Evolutionary conservation across 1,140 invertebrate genomes (phyloP).

Genomic region (Apocrypta bakeri): DNA sequence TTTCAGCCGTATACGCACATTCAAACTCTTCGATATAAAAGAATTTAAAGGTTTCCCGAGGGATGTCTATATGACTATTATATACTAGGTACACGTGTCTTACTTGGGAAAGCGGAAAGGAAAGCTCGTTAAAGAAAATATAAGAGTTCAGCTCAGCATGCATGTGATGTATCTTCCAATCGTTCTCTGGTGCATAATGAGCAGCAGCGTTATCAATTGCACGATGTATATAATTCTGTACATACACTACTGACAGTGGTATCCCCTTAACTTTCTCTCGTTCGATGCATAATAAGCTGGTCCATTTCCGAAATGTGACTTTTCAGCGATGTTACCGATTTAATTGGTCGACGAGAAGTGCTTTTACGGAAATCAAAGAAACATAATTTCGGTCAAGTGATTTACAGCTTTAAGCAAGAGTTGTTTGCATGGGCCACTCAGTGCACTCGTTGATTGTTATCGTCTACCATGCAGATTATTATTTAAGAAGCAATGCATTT

Average conservation of each 20-base stretch:
- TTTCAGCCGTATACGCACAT: background rate
- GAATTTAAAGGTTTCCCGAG: constrained; percentile 6
- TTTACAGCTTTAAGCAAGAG: no score
- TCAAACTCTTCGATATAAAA: background rate
- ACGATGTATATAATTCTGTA: background rate
- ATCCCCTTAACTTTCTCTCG: no score
- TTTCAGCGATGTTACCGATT: background rate
- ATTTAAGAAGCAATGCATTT: background rate
- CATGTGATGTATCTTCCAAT: background rate
- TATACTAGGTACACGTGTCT: constrained; percentile 10
- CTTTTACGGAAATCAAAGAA: background rate
- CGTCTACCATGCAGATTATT: background rate
- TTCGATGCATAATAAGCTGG: background rate
- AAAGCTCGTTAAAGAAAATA: constrained; percentile 16
- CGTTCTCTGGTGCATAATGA: background rate
- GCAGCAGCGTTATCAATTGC: background rate
- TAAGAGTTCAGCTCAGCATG: background rate
- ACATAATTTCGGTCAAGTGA: no score
- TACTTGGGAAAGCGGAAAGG: constrained; percentile 22
- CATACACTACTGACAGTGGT: no score
- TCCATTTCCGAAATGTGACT: background rate
- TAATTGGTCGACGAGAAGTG: background rate
- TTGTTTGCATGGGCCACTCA: no score
- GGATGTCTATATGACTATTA: background rate
- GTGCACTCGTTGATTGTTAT: no score